phyloP scores from a whole-genome alignment of 2,797 vertebrate genomes.

The Hyperoplus immaculatus region DNA sequence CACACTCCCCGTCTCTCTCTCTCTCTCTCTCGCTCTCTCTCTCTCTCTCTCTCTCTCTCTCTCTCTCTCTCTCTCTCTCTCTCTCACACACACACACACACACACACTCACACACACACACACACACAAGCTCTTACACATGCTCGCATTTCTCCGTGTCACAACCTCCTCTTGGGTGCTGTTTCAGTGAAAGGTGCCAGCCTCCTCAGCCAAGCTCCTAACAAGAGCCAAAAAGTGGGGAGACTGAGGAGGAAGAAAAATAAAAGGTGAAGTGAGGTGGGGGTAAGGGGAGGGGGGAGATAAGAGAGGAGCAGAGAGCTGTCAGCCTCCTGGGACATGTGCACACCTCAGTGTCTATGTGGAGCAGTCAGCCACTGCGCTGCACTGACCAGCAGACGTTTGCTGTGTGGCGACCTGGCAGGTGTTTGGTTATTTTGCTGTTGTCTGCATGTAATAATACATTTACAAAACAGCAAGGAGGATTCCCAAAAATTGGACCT shows the following conservation, averaged over 20 bases:
- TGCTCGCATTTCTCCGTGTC: constrained; percentile 58
- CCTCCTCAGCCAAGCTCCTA: constrained; percentile 80
- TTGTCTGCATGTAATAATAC: constrained; percentile 71
- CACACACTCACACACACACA: constrained; percentile 20
- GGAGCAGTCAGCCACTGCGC: constrained; percentile 56
- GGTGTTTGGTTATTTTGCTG: constrained; percentile 73
- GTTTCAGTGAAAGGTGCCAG: constrained; percentile 84
- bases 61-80: no score
- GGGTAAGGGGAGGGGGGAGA: constrained; percentile 17
- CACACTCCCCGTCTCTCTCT: no score
- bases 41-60: no score
- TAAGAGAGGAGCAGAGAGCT: constrained; percentile 72
- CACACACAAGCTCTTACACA: constrained; percentile 37
- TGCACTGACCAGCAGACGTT: constrained; percentile 68
- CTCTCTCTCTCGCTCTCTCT: no score
- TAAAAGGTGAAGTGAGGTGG: constrained; percentile 57
- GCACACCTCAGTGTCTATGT: constrained; percentile 51
- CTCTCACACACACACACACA: neutral
- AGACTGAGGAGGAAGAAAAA: constrained; percentile 57
- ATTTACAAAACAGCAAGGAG: constrained; percentile 60
- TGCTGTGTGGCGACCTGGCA: constrained; percentile 56
- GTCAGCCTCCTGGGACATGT: constrained; percentile 71
- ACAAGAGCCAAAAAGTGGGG: constrained; percentile 78
- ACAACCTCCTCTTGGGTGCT: constrained; percentile 76
- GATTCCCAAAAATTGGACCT: constrained; percentile 71